These are phyloP conservation scores for Brachionus asplanchnoidis DNA, from an alignment of 1,140 invertebrate genomes.

Conservation along the genomic window DNA sequence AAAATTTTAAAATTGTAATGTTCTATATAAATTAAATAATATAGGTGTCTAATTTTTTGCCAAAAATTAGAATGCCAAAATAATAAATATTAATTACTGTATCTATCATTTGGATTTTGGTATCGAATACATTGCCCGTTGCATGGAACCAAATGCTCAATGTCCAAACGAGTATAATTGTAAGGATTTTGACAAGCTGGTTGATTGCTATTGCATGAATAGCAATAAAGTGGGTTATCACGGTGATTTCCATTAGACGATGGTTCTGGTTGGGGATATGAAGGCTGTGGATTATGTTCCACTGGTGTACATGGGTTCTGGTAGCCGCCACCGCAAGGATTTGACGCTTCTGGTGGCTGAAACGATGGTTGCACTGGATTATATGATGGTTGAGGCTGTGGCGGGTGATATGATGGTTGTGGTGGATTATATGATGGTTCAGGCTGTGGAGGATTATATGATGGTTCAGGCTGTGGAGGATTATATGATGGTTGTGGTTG, in stretches of 20 bases:
- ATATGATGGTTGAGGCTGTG: background rate
- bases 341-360: background rate
- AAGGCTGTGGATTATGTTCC: background rate
- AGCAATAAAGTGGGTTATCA: conserved; percentile 33
- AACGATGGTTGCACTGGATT: background rate
- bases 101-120: conserved; percentile 38
- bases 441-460: background rate
- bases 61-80: background rate
- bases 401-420: background rate
- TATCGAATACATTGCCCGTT: conserved; percentile 36
- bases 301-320: background rate
- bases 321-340: background rate
- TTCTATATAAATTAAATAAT: too few species aligned
- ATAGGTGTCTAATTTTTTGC: too few species aligned
- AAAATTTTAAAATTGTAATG: too few species aligned
- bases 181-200: conserved; percentile 3
- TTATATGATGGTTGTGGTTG: background rate
- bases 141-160: conserved; percentile 31
- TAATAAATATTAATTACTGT: background rate
- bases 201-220: conserved; percentile 34
- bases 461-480: background rate
- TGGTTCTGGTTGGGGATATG: conserved; percentile 10
- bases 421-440: background rate
- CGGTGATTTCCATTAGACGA: background rate
- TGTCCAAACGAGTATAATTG: background rate